A percentile compares a stretch with the other conserved stretches of the same genome.
These are phyloP conservation scores for Pipistrellus nathusii DNA, from an alignment of 2,797 vertebrate species.

Conservation along the genomic window DNA sequence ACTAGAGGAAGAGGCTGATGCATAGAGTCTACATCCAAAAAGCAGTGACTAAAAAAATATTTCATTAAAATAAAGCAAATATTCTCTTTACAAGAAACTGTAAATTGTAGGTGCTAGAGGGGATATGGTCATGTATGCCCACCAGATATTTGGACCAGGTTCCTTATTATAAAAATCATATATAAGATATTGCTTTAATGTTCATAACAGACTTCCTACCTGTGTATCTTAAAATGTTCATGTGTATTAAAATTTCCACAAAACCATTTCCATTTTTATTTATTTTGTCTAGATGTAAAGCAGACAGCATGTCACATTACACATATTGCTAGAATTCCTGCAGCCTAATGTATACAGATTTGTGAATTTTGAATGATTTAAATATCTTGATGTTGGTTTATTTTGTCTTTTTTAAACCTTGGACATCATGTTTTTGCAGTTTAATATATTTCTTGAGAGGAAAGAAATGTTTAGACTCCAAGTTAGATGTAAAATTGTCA, in stretches of 20 bases:
- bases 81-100: not conserved
- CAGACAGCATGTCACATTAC: constrained; percentile 65
- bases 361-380: constrained; percentile 61
- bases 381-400: constrained; percentile 71
- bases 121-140: not conserved
- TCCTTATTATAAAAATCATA: not conserved
- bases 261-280: constrained; percentile 63
- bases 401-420: constrained; percentile 75
- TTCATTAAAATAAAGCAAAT: not conserved
- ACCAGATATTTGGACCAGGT: not conserved
- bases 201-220: constrained; percentile 54
- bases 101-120: not conserved
- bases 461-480: constrained; percentile 73
- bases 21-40: not conserved
- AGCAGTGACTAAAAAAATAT: not conserved
- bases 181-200: not conserved
- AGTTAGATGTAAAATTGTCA: constrained; percentile 62
- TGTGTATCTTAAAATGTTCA: not conserved
- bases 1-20: not conserved
- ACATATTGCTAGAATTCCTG: constrained; percentile 56
- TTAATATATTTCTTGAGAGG: constrained; percentile 70
- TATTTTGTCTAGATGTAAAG: constrained; percentile 77
- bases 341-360: constrained; percentile 53
- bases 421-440: constrained; percentile 64
- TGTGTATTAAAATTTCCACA: constrained; percentile 46